These are phyloP conservation scores for Brachyptera risi DNA, from an alignment of 2,888 invertebrate genomes.

Conservation along the genomic window DNA sequence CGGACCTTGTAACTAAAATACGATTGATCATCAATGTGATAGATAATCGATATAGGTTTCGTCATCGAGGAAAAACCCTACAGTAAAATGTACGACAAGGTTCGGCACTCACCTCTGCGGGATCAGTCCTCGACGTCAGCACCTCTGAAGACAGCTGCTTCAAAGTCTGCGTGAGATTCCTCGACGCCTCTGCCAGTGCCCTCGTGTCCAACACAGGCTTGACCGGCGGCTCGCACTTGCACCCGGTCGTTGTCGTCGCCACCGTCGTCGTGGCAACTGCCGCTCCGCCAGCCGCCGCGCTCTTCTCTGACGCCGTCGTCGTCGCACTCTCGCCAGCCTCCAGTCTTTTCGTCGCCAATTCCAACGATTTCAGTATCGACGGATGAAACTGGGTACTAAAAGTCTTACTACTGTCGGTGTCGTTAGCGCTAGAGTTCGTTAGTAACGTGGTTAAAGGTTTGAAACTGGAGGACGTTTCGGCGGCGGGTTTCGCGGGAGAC, in stretches of 20 bases:
- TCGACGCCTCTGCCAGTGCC: slow-evolving; percentile 82
- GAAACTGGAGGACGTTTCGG: neutral
- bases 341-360: slow-evolving; percentile 20
- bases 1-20: too few relatives aligned
- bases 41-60: too few relatives aligned
- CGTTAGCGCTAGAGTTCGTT: neutral
- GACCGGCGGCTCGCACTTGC: slow-evolving; percentile 32
- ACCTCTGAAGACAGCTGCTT: slow-evolving; percentile 88
- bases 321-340: slow-evolving; percentile 1
- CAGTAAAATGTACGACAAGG: too few relatives aligned
- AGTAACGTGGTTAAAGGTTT: neutral
- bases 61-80: too few relatives aligned
- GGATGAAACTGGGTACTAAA: neutral
- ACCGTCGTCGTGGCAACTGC: neutral
- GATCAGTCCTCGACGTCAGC: slow-evolving; percentile 55
- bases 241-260: neutral
- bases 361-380: slow-evolving; percentile 25
- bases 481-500: neutral
- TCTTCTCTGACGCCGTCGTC: neutral
- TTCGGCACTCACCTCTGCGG: slow-evolving; percentile 26
- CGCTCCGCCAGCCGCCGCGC: neutral
- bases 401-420: neutral
- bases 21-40: too few relatives aligned
- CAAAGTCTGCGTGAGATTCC: slow-evolving; percentile 86
- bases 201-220: slow-evolving; percentile 59